Evolutionary conservation across 2,113 vertebrate genomes (phyloP).

Genomic region (Cebus imitator): DNA sequence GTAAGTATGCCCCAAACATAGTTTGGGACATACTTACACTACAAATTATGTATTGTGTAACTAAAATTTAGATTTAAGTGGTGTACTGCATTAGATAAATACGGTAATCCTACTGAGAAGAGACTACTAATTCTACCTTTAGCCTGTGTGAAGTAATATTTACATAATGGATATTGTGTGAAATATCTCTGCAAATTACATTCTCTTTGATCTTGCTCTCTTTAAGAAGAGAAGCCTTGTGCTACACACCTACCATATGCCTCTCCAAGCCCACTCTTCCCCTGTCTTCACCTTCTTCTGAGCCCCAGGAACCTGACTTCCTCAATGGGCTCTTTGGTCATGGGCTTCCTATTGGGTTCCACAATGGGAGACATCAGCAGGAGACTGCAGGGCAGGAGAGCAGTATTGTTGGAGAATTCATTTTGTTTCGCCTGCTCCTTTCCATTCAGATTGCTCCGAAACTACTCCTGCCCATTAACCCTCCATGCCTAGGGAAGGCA

Average conservation of each 20-base stretch:
- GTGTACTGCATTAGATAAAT: neutral
- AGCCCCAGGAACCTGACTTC: neutral
- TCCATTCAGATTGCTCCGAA: neutral
- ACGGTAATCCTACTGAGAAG: neutral
- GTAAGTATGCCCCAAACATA: neutral
- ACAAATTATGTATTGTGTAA: neutral
- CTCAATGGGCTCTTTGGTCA: fast-evolving
- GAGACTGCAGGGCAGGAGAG: neutral
- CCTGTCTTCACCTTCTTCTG: neutral
- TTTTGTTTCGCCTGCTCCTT: neutral
- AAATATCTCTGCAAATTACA: neutral
- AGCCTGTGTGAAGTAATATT: neutral
- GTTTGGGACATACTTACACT: neutral
- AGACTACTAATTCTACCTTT: too few relatives aligned
- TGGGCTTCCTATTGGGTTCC: neutral
- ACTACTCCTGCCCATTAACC: too few relatives aligned
- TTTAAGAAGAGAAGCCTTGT: neutral
- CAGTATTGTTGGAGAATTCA: fast-evolving
- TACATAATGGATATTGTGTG: too few relatives aligned
- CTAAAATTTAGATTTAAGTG: neutral
- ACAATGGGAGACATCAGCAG: neutral
- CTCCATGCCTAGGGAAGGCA: neutral
- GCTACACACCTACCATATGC: fast-evolving
- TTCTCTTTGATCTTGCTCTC: neutral
- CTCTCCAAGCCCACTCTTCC: too few relatives aligned